Base-by-base conservation (phyloP, 2,797 vertebrate genomes). In the Hoplostethus mediterraneus region DNA sequence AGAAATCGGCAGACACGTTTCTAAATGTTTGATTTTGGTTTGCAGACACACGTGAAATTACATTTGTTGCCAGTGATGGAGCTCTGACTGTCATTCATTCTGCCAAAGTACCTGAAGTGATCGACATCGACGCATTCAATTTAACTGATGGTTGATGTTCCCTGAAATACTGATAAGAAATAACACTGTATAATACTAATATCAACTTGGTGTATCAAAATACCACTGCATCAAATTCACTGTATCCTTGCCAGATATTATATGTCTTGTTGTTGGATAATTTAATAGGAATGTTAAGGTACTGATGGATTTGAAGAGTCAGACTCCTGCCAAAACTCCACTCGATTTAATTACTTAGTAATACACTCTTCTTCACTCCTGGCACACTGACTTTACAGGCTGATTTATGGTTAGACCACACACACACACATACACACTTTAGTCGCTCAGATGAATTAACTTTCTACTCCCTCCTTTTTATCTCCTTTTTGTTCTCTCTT, bases 301-400 rank as follows among this genome's bases (percentile, higher is more conserved):
- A 31, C 1, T 66, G 58, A 61, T 75, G 64, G 59, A 79, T 81
- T 85, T 71, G 63, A 81, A 72, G 64, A 75, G 48, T 67, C 52
- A 54, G 63, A 70, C 0, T 31, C 49, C 55, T 87, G 89, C 88
- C 87, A 91, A 76, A 83, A 65, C 74, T 75, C 63, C 77, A 87
- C 83, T 91, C 81, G 59, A 87, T 83, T 87, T 84, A 85, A 92
- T 91, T 92, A 83, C 83, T 81, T 68, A 47, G 73, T 82, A 82
- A 78, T 88, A 78, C 80, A 80, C 54, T 81, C 53, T 73, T 53
- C 77, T 69, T 78, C 63, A 81, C 69, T 76, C 69, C 63, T 85
- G 69, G 60, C 79, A 75, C 80, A 75, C 58, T 63, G 9, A 73
- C 80, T 86, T 77, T 75, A 73, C 71, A 55, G 65, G 49, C 63